phyloP scores from a whole-genome alignment of 2,113 vertebrate genomes.

The Salvator merianae region DNA sequence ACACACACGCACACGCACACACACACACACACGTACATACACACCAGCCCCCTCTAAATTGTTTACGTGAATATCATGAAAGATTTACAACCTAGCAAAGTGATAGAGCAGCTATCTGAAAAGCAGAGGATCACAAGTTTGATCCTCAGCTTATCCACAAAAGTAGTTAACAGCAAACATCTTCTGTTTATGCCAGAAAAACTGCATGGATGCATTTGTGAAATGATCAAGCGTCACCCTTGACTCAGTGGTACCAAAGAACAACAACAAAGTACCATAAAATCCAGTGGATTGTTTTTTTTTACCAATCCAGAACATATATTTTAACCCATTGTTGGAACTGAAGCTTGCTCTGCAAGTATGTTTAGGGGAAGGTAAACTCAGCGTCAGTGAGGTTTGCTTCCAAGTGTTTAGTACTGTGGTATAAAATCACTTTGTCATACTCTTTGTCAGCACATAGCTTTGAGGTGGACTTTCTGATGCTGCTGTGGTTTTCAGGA shows the following conservation, averaged over 20 bases:
- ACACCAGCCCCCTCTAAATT: background rate
- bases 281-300: background rate
- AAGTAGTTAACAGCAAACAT: too few relatives aligned
- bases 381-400: background rate
- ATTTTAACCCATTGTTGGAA: too few relatives aligned
- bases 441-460: slow-evolving; percentile 18
- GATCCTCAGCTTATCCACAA: too few relatives aligned
- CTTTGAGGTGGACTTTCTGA: background rate
- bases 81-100: too few relatives aligned
- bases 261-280: background rate
- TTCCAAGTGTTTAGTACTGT: background rate
- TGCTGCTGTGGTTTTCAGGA: background rate
- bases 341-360: background rate
- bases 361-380: background rate
- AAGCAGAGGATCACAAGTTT: too few relatives aligned
- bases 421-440: background rate
- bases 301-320: background rate
- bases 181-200: too few relatives aligned
- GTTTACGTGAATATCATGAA: background rate
- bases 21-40: too few relatives aligned
- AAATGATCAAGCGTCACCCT: too few relatives aligned
- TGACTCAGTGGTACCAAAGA: too few relatives aligned
- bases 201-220: too few relatives aligned
- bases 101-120: too few relatives aligned
- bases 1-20: background rate